phyloP scores from a whole-genome alignment of 1,140 invertebrate species.

The Cotesia chilonis region DNA sequence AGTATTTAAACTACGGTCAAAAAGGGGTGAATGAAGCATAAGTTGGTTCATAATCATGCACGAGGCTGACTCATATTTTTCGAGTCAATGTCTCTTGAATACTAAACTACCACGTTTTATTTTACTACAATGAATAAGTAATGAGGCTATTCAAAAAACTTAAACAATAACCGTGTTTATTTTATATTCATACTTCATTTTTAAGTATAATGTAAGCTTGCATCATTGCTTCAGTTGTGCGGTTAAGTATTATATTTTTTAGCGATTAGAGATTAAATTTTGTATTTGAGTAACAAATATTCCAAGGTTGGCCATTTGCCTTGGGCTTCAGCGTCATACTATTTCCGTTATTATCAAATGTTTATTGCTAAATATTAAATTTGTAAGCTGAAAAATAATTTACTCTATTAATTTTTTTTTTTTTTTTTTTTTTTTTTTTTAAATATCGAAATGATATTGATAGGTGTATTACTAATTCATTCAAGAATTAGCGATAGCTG shows the following conservation, averaged over 20 bases:
- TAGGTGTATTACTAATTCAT: no score
- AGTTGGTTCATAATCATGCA: conserved; percentile 26
- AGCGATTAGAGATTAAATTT: not conserved
- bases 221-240: not conserved
- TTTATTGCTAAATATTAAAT: conserved; percentile 22
- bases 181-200: not conserved
- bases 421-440: no score
- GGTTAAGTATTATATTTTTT: no score
- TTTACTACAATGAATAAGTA: conserved; percentile 22
- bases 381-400: no score
- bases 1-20: not conserved
- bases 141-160: not conserved
- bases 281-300: conserved; percentile 36
- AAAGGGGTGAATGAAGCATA: conserved; percentile 27
- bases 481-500: no score
- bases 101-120: not conserved
- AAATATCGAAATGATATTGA: no score
- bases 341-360: conserved; percentile 38
- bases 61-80: conserved; percentile 16
- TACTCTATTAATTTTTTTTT: no score
- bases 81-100: conserved; percentile 14
- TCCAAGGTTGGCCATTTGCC: conserved; percentile 51
- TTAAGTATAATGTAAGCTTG: not conserved
- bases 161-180: not conserved
- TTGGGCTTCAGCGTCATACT: conserved; percentile 39